Conservation (phyloP, 2,888 invertebrate genomes). For the Nemurella pictetii region DNA sequence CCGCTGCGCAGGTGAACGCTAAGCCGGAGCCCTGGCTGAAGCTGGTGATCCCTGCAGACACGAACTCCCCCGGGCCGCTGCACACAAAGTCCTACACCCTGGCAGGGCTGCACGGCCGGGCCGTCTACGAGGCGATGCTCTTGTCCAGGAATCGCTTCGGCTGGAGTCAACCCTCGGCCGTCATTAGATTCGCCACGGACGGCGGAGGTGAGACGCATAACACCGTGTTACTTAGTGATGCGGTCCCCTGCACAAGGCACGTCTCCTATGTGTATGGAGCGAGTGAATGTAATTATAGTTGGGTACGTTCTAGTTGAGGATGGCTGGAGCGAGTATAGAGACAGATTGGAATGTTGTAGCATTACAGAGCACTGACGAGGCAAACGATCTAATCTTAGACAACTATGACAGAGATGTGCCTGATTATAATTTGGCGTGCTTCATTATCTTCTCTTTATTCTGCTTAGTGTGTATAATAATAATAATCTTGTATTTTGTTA, state of each 20-base stretch:
- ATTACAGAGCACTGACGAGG: not conserved
- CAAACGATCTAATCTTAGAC: not conserved
- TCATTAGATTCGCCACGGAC: slow-evolving; percentile 75
- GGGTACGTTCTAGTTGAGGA: no score
- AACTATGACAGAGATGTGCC: not conserved
- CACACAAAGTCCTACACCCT: slow-evolving; percentile 77
- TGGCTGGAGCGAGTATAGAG: no score
- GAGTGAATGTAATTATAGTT: no score
- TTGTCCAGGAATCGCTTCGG: slow-evolving; percentile 82
- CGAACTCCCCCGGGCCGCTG: slow-evolving; percentile 64
- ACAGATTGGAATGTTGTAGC: no score
- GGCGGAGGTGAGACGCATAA: slow-evolving; percentile 65
- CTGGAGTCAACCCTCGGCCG: slow-evolving; percentile 78
- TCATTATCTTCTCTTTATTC: not conserved
- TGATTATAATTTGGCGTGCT: not conserved
- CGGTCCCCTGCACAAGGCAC: not conserved
- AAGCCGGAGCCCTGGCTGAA: slow-evolving; percentile 60
- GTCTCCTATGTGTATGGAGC: no score
- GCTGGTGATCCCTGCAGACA: slow-evolving; percentile 70
- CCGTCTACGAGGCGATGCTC: slow-evolving; percentile 76
- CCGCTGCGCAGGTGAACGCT: slow-evolving; percentile 9
- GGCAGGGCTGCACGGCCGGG: slow-evolving; percentile 70
- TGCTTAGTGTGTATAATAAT: not conserved
- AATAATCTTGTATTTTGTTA: not conserved
- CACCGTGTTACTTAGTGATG: not conserved